These are phyloP conservation scores for Lobophora halterata DNA, from an alignment of 2,888 invertebrate genomes.

Conservation along the genomic window DNA sequence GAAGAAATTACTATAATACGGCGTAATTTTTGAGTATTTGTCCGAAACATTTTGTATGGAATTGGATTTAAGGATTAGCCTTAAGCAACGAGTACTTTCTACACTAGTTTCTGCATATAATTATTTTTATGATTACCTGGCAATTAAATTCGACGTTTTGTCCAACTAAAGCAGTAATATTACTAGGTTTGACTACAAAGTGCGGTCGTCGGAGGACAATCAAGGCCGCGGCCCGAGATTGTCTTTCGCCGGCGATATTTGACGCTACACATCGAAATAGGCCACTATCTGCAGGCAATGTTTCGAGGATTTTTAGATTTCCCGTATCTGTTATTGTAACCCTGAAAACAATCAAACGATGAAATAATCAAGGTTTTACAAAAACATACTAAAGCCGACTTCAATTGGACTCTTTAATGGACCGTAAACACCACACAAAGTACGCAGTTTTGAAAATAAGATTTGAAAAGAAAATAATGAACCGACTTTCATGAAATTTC, in stretches of 20 bases:
- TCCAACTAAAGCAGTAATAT: slow-evolving; percentile 90
- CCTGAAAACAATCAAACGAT: slow-evolving; percentile 62
- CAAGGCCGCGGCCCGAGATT: slow-evolving; percentile 89
- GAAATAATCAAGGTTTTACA: no score
- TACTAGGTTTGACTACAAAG: slow-evolving; percentile 92
- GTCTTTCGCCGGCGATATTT: slow-evolving; percentile 93
- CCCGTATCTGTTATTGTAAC: slow-evolving; percentile 93
- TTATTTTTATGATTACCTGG: slow-evolving; percentile 61
- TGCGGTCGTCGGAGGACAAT: slow-evolving; percentile 93
- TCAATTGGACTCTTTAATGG: no score
- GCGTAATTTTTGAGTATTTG: no score
- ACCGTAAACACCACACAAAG: no score
- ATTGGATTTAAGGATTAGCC: no score
- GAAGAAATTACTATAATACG: no score
- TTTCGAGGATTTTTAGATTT: slow-evolving; percentile 94
- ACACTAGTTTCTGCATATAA: not conserved
- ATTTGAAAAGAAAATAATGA: no score
- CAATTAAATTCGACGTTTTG: slow-evolving; percentile 93
- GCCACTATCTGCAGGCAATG: slow-evolving; percentile 93
- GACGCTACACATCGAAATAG: slow-evolving; percentile 95
- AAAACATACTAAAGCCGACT: no score
- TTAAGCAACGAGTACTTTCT: no score
- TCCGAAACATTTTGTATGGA: no score
- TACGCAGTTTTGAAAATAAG: no score
- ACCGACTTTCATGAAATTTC: no score